phyloP scores from a whole-genome alignment of 2,888 invertebrate genomes.

The Euclidia mi region DNA sequence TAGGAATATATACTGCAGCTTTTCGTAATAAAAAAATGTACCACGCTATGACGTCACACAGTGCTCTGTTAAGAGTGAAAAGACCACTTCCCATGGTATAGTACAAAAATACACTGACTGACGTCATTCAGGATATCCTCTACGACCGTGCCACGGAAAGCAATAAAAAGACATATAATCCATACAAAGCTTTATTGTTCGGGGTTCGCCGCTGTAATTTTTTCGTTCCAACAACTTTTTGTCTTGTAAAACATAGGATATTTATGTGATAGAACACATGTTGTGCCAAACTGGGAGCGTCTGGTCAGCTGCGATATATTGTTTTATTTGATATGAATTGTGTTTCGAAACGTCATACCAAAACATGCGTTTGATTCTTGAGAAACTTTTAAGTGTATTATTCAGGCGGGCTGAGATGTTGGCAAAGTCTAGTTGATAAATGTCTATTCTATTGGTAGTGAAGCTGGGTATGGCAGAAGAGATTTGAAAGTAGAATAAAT shows the following conservation, averaged over 20 bases:
- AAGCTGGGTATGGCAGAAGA: too few species aligned
- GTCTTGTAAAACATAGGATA: constrained; percentile 54
- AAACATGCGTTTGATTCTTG: constrained; percentile 30
- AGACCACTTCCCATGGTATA: constrained; percentile 16
- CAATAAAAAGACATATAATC: constrained; percentile 73
- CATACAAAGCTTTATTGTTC: constrained; percentile 72
- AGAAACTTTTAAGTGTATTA: constrained; percentile 1
- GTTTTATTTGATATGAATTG: constrained; percentile 47
- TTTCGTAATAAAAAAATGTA: constrained; percentile 1
- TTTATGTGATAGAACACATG: constrained; percentile 57
- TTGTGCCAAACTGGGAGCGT: constrained; percentile 36
- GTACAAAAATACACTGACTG: constrained; percentile 19
- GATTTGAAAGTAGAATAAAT: too few species aligned
- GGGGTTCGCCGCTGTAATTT: constrained; percentile 47
- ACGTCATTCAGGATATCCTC: constrained; percentile 43
- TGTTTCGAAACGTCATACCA: constrained; percentile 3
- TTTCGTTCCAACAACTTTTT: constrained; percentile 48
- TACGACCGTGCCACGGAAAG: constrained; percentile 48
- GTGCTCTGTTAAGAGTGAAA: constrained; percentile 13
- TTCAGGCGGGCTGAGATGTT: too few species aligned
- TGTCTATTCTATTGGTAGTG: too few species aligned
- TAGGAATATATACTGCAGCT: too few species aligned
- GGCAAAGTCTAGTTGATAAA: too few species aligned
- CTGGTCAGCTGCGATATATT: constrained; percentile 35
- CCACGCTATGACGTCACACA: neutral